Percentiles rank a stretch among this genome's conserved stretches.
Conservation (phyloP, 1,140 invertebrate species). For the Drosophila virilis region DNA sequence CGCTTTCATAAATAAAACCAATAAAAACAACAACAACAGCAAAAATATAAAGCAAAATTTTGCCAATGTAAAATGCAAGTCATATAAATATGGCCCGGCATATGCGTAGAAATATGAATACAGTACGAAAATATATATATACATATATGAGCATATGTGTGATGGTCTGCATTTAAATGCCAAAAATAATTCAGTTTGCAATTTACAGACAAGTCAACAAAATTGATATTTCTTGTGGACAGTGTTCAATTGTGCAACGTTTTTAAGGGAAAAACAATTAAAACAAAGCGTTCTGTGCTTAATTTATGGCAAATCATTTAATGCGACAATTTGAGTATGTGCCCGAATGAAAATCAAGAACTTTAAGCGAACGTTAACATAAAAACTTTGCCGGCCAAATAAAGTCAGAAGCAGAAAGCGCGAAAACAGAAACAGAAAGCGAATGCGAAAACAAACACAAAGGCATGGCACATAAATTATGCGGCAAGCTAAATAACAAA, state of each 20-base stretch:
- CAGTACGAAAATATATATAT: neutral
- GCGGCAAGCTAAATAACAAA: constrained; percentile 14
- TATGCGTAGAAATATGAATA: constrained; percentile 2
- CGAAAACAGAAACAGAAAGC: constrained; percentile 19
- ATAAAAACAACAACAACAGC: constrained; percentile 32
- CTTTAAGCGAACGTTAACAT: constrained; percentile 63
- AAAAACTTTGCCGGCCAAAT: constrained; percentile 38
- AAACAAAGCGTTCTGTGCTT: constrained; percentile 26
- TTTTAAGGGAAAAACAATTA: constrained; percentile 42
- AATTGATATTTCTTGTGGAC: constrained; percentile 18
- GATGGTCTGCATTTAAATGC: neutral
- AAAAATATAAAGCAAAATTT: constrained; percentile 14
- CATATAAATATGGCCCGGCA: constrained; percentile 14
- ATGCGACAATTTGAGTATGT: constrained; percentile 43
- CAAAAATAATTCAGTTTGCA: constrained; percentile 21
- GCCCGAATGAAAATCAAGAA: constrained; percentile 24
- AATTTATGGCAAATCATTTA: constrained; percentile 52
- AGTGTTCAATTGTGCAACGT: constrained; percentile 18
- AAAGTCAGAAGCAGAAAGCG: constrained; percentile 24
- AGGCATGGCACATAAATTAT: constrained; percentile 59
- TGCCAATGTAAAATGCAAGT: constrained; percentile 28
- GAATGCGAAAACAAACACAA: constrained; percentile 28
- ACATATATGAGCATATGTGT: neutral
- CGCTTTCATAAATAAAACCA: constrained; percentile 70
- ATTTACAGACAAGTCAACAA: constrained; percentile 32